A percentile compares a stretch with the other conserved stretches of the same genome.
Evolutionary conservation across 2,888 invertebrate species (phyloP).

Genomic region (Tetragonisca angustula): DNA sequence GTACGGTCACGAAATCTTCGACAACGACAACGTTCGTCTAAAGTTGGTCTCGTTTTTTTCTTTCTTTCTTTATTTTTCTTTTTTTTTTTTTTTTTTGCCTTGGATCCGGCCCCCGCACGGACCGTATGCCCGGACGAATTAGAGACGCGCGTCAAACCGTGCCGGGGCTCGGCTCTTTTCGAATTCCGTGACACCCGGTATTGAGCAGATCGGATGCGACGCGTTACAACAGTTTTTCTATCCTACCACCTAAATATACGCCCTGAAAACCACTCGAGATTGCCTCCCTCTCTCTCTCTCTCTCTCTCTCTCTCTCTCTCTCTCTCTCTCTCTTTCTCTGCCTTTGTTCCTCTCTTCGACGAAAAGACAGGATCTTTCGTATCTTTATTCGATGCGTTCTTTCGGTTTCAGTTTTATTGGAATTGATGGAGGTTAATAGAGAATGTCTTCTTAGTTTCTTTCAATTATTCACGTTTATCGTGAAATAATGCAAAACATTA

Average conservation of each 20-base stretch:
- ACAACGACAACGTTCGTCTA: slow-evolving; percentile 11
- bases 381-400: neutral
- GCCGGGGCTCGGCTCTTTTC: slow-evolving; percentile 63
- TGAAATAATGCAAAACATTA: too few species aligned
- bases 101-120: slow-evolving; percentile 46
- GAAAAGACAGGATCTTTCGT: neutral
- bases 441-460: neutral
- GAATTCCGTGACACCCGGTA: slow-evolving; percentile 71
- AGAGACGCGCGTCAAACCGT: slow-evolving; percentile 75
- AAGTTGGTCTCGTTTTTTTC: slow-evolving; percentile 33
- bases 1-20: slow-evolving; percentile 53
- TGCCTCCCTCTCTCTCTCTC: neutral
- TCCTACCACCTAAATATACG: slow-evolving; percentile 44
- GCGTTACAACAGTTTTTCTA: slow-evolving; percentile 48
- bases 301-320: too few species aligned
- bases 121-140: slow-evolving; percentile 70
- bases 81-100: neutral
- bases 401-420: neutral
- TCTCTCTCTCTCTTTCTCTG: too few species aligned
- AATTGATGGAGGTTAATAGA: neutral
- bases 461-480: too few species aligned
- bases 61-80: slow-evolving; percentile 1
- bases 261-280: slow-evolving; percentile 12
- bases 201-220: slow-evolving; percentile 56
- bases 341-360: too few species aligned